Percentiles rank a stretch among this genome's conserved stretches.
Conservation (phyloP, 2,113 vertebrate genomes). For the Ammodytes marinus region DNA sequence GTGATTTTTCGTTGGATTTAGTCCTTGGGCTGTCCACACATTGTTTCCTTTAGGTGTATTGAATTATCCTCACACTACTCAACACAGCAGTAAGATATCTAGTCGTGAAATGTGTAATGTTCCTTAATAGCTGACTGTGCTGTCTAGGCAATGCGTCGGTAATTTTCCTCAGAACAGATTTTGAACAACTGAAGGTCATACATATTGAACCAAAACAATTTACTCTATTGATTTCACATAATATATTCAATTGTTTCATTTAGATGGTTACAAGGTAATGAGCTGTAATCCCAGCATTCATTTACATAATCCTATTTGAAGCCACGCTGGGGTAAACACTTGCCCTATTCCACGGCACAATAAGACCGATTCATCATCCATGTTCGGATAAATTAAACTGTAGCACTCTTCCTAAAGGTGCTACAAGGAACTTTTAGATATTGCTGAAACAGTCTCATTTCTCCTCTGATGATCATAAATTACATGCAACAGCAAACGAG, state of each 20-base stretch:
- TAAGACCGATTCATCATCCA: not conserved
- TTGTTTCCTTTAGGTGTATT: slow-evolving; percentile 31
- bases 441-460: no score
- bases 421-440: no score
- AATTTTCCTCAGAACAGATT: not conserved
- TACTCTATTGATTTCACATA: not conserved
- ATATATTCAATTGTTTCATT: not conserved
- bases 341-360: not conserved
- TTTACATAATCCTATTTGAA: not conserved
- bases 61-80: slow-evolving; percentile 32
- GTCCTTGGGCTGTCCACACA: slow-evolving; percentile 26
- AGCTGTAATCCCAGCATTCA: not conserved
- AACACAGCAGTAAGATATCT: slow-evolving; percentile 34
- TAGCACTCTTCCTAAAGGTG: no score
- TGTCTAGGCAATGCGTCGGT: slow-evolving; percentile 10
- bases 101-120: slow-evolving; percentile 14
- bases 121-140: slow-evolving; percentile 23
- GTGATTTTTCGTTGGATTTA: slow-evolving; percentile 43
- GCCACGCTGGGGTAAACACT: not conserved
- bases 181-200: not conserved
- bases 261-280: not conserved
- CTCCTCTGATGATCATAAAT: no score
- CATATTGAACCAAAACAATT: not conserved
- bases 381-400: not conserved
- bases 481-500: no score